Evolutionary conservation across 2,113 vertebrate species (phyloP).

Genomic region (Hirundichthys speculiger): DNA sequence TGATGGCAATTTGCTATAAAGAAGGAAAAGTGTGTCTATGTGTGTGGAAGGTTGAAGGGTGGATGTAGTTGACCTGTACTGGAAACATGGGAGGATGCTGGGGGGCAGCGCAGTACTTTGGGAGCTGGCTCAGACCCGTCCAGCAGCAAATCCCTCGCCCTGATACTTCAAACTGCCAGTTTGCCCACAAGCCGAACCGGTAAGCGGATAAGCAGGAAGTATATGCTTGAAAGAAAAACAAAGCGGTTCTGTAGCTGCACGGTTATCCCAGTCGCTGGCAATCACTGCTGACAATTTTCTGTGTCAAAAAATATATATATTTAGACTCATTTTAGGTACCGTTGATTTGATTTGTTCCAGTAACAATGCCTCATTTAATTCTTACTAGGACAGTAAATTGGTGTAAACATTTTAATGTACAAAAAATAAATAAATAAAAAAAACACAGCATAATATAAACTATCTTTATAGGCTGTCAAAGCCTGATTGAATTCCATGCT

Average conservation of each 20-base stretch:
- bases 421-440: conserved; percentile 6
- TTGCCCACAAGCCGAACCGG: conserved; percentile 44
- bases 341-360: conserved; percentile 34
- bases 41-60: conserved; percentile 12
- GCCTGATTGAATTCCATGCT: conserved; percentile 19
- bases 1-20: conserved; percentile 16
- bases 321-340: not conserved
- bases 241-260: not conserved
- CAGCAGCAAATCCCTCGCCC: conserved; percentile 50
- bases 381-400: conserved; percentile 12
- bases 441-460: conserved; percentile 18
- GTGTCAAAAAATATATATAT: conserved; percentile 5
- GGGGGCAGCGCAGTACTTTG: conserved; percentile 19
- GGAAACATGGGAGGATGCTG: conserved; percentile 27
- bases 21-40: not conserved
- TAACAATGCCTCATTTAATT: conserved; percentile 15
- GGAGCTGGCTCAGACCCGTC: conserved; percentile 42
- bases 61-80: conserved; percentile 18
- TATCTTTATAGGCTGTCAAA: conserved; percentile 20
- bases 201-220: conserved; percentile 47
- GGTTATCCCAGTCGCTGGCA: conserved; percentile 9
- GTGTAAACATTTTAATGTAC: conserved; percentile 12
- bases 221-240: conserved; percentile 6
- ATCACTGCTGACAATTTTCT: conserved; percentile 13
- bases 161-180: conserved; percentile 43